These are phyloP conservation scores for Indri indri DNA, from an alignment of 2,113 vertebrate genomes.

Conservation along the genomic window DNA sequence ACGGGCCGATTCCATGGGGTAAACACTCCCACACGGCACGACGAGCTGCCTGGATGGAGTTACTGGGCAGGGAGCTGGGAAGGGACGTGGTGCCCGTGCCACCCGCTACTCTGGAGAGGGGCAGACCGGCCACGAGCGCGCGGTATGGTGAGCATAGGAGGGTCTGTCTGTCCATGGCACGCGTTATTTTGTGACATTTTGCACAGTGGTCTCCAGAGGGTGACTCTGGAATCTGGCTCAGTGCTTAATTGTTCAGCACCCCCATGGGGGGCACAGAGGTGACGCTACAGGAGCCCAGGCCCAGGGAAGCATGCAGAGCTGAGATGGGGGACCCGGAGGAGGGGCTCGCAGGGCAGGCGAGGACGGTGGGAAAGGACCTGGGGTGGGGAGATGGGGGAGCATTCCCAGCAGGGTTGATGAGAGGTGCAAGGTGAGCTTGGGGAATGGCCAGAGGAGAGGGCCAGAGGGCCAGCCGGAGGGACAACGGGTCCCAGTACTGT, in stretches of 20 bases:
- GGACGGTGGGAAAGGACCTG: no score
- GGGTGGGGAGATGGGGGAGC: no score
- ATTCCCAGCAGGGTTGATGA: no score
- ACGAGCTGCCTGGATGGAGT: neutral
- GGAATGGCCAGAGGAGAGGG: no score
- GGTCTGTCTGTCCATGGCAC: no score
- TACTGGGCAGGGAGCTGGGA: neutral
- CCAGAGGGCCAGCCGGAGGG: no score
- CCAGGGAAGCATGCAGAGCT: rapidly evolving
- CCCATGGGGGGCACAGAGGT: neutral
- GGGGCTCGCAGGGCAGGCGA: neutral
- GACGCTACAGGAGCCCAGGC: neutral
- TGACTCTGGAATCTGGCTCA: neutral
- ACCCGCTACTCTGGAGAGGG: neutral
- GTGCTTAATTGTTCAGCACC: neutral
- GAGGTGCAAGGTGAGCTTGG: neutral
- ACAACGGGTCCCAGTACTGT: neutral
- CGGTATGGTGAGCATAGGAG: neutral
- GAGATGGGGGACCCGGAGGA: neutral
- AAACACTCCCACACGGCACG: neutral
- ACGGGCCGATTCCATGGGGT: neutral
- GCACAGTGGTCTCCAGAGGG: neutral
- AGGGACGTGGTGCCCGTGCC: neutral
- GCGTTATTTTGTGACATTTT: neutral
- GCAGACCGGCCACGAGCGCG: rapidly evolving